Percentiles rank a stretch among this genome's conserved stretches.
These are phyloP conservation scores for Oncorhynchus gorbuscha DNA, from an alignment of 2,113 vertebrate species.

Conservation along the genomic window DNA sequence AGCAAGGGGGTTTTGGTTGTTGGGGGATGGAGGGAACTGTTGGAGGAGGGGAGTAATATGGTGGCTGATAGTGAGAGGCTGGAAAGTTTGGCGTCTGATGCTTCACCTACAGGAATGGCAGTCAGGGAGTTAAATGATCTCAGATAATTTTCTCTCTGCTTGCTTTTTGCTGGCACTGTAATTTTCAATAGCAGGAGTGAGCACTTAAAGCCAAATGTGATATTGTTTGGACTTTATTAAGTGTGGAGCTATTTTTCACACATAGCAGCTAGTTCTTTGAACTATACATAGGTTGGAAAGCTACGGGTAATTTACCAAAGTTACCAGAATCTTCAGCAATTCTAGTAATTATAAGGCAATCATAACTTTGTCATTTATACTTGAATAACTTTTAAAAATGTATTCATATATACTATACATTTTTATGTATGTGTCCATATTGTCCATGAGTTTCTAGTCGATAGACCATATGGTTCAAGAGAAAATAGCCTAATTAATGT, in stretches of 20 bases:
- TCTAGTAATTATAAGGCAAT: too few species aligned
- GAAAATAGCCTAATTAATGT: too few species aligned
- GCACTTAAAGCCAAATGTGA: neutral
- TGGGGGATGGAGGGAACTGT: neutral
- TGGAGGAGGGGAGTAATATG: neutral
- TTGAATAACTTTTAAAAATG: neutral
- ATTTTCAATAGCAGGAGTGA: slow-evolving; percentile 8
- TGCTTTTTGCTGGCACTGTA: slow-evolving; percentile 7
- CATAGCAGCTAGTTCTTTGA: neutral
- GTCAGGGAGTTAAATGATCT: slow-evolving; percentile 6
- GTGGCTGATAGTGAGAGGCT: neutral
- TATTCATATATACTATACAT: neutral
- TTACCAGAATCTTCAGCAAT: too few species aligned
- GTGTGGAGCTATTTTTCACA: neutral
- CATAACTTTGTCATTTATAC: neutral
- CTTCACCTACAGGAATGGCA: neutral
- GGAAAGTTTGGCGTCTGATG: neutral
- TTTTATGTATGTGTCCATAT: neutral
- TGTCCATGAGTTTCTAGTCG: too few species aligned
- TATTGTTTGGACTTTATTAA: neutral
- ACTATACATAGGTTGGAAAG: neutral
- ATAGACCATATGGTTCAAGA: too few species aligned
- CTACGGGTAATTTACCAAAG: too few species aligned
- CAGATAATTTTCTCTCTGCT: slow-evolving; percentile 18
- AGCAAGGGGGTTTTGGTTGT: neutral